Base-by-base conservation (phyloP, 2,797 vertebrate genomes). In the Halcyon smyrnensis region DNA sequence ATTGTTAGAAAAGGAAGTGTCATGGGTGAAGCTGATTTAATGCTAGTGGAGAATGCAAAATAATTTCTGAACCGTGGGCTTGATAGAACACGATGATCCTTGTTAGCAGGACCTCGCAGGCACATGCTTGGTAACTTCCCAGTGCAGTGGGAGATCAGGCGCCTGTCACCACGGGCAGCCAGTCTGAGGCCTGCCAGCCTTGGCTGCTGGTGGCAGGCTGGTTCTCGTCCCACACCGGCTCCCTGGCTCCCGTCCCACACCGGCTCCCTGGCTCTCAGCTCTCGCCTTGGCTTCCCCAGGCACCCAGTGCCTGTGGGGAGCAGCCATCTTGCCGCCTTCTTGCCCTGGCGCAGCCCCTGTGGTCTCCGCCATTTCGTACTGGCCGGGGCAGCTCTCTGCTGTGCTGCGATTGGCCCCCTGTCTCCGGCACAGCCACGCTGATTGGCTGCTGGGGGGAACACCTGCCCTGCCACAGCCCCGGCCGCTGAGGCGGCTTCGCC, bases 61-160 rank as follows among this genome's bases (percentile, higher is more conserved):
- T 48, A 10, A 59, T 53, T 64, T 36, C 45, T 65, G 57, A 78
- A 60, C 1, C 1, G 2, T 25, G 23, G 28, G 27, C 50, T 43
- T 18, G 6, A 8, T 74, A 28, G 15, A 36, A 8, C 21, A 11
- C 14, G 19, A 1, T 2, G 6, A 25, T 28, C 24, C n/a, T 32
- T 32, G 8, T 37, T 48, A 50, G 18, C 20, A 30, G 57, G 15
- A 37, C 45, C 56, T 41, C 6, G 41, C 12, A 19, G 23, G 15
- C 2, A 1, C 9, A 5, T 0, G 3, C 34, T 54, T 69, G 0
- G 1, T 27, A 15, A 39, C 9, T 56, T 37, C 12, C n/a, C 14
- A 16, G 1, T 3, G 32, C 51, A 23, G 30, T 12, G 24, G 15
- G 63, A 51, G 19, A 30, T 28, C 2, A 48, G 27, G 37, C 1